Evolutionary conservation across 2,797 vertebrate species (phyloP).

Genomic region (Rhinophrynus dorsalis): DNA sequence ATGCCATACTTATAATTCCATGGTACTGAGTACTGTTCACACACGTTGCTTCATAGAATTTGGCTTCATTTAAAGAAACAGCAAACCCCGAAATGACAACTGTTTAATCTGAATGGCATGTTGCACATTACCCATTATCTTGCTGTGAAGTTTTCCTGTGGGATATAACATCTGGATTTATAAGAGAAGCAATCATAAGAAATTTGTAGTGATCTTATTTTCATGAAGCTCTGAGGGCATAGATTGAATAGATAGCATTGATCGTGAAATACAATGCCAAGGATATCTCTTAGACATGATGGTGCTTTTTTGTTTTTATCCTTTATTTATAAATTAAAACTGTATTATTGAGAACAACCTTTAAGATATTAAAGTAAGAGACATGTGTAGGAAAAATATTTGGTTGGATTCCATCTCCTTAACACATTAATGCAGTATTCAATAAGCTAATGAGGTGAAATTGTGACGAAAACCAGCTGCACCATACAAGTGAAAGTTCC

Average conservation of each 20-base stretch:
- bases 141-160: conserved; percentile 3
- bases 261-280: not conserved
- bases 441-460: too few species aligned
- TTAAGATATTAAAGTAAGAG: not conserved
- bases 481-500: too few species aligned
- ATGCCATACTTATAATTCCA: not conserved
- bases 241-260: not conserved
- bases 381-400: not conserved
- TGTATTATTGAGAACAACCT: not conserved
- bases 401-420: too few species aligned
- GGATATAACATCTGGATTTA: conserved; percentile 21
- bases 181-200: not conserved
- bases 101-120: not conserved
- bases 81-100: too few species aligned
- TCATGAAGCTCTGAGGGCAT: not conserved
- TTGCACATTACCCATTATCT: not conserved
- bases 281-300: too few species aligned
- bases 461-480: too few species aligned
- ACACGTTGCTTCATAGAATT: not conserved
- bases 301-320: not conserved
- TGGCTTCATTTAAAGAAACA: not conserved
- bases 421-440: too few species aligned
- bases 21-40: not conserved
- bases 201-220: conserved; percentile 16
- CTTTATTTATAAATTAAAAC: not conserved